Base-by-base conservation (phyloP, 2,797 vertebrate species). In the Xerus rutilus region DNA sequence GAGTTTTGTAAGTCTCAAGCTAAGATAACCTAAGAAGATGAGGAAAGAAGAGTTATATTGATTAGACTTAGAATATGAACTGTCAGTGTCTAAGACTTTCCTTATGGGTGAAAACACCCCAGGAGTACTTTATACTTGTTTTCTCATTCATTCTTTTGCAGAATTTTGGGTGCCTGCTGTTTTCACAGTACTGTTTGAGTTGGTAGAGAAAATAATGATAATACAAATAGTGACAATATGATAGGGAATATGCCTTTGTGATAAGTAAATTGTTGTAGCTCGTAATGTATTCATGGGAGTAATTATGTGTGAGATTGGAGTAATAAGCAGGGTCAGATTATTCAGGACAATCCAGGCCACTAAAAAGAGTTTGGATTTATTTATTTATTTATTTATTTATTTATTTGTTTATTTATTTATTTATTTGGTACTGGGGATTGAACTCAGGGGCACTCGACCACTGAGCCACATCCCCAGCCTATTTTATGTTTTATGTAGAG, bases 61-160 rank as follows among this genome's bases (percentile, higher is more conserved):
- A 64, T 91, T 95, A 94, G 77, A 78, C 20, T 74, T 85, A 91
- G 30, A 79, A 11, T 94, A 47, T 82, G 47, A 94, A 69, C 32
- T 91, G 1, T 85, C 43, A n/a, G 45, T 73, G 6, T 89, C 67
- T 91, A n/a, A 62, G 20, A 59, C 32, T 52, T 79, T 96, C 85
- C n/a, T 95, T 94, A 7, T 11, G 47, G 20, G 67, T 30, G 64
- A 43, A 81, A 79, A 89, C 70, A 77, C 20, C 20, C 82, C 43
- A 64, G 21, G 14, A 62, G 43, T 90, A 74, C 14, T 85, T 93
- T 64, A 13, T 76, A 64, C 28, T 43, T 72, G 86, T 88, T 78
- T 89, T 67, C 45, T 39, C 28, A 32, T 45, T 73, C 9, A 72
- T 65, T 95, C 3, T 64, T 69, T 89, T 20, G 39, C 32, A 82